A percentile compares a stretch with the other conserved stretches of the same genome.
Conservation (phyloP, 2,113 vertebrate genomes). For the Neoarius graeffei region DNA sequence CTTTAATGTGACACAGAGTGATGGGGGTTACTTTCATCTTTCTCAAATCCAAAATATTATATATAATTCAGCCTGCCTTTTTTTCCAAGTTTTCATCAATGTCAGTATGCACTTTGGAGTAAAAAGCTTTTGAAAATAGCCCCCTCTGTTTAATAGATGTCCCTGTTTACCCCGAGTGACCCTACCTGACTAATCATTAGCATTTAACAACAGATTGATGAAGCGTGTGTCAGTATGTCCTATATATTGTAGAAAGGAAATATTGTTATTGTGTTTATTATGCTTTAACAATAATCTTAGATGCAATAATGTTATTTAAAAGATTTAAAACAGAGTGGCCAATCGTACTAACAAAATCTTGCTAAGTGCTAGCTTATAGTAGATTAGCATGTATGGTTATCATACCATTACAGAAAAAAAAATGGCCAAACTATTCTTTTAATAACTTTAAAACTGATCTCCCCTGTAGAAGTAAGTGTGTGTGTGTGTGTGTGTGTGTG, state of each 20-base stretch:
- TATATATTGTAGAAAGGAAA: not conserved
- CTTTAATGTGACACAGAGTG: conserved; percentile 56
- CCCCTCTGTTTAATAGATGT: conserved; percentile 64
- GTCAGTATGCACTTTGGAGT: conserved; percentile 73
- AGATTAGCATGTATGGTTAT: not conserved
- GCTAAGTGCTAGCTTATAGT: not conserved
- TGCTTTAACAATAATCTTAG: not conserved
- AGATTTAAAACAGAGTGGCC: not conserved
- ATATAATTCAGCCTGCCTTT: not conserved
- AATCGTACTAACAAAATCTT: not conserved
- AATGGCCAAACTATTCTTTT: not conserved
- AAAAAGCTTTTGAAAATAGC: conserved; percentile 79
- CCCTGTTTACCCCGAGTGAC: conserved; percentile 34
- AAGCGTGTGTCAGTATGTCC: not conserved
- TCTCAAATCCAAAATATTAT: conserved; percentile 47
- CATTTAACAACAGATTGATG: conserved; percentile 20
- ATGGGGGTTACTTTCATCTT: conserved; percentile 78
- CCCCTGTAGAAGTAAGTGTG: not conserved
- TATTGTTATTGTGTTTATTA: not conserved
- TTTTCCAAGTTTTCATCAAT: conserved; percentile 24
- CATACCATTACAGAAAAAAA: not conserved
- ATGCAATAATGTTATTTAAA: not conserved
- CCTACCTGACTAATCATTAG: conserved; percentile 51
- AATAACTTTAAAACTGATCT: not conserved
- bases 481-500: not conserved